Base-by-base conservation (phyloP, 2,888 invertebrate genomes). In the Celastrina argiolus region DNA sequence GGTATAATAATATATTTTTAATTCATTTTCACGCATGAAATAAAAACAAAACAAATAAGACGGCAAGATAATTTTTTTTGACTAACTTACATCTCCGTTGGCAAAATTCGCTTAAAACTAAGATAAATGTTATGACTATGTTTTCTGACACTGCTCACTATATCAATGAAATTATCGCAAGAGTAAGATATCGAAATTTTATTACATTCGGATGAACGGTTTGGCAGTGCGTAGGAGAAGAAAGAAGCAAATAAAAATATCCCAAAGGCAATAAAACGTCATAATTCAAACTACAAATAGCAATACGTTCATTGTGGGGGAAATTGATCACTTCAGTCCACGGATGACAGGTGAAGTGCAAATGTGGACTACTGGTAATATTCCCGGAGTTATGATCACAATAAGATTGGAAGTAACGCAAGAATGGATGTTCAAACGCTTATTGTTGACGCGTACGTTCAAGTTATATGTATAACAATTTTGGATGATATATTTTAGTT, bases 311-410 rank as follows among this genome's bases (percentile, higher is more conserved):
- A 51, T 51, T 22, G 51, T 22, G 12, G 51, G 18, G 22, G 18
- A 51, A 51, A 51, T 22, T 51, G 22, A 26, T 26, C 51, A 14
- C 51, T 51, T 22, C 14, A 51, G 51, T 51, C 51, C 12, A 4
- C 22, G 22, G 12, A 10, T 51, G 51, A 51, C 51, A 14, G 51
- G 12, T 12, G 26, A 51, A 22, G 51, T 51, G 51, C 22, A 51
- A 51, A 51, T 51, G 22, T 51, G 22, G 18, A 10, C 22, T 51
- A n/a, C n/a, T n/a, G n/a, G n/a, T n/a, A 51, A 51, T 51, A 26
- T 51, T 51, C 26, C 51, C 51, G 12, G 51, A 51, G 51, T 22
- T 22, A 51, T 51, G 51, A 51, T 51, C 51, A 12, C 51, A 51
- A 22, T 51, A 22, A 51, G 51, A 51, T 51, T 56, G 42, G 67